These are phyloP conservation scores for Capromys pilorides DNA, from an alignment of 2,797 vertebrate genomes.

Conservation along the genomic window DNA sequence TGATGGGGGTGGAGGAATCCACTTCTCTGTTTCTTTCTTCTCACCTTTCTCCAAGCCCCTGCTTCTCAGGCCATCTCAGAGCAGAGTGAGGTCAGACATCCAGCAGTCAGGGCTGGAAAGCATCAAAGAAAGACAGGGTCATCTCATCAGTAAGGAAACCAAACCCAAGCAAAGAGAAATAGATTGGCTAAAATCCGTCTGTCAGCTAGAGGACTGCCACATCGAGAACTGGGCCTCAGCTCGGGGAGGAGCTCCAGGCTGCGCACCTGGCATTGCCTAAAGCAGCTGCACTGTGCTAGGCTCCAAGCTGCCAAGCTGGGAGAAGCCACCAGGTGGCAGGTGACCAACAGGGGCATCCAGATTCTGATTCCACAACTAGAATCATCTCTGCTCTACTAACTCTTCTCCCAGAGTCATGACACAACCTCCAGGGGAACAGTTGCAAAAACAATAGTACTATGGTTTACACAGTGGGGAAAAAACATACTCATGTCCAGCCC, in stretches of 20 bases:
- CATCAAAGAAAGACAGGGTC: not conserved
- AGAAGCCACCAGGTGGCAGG: not conserved
- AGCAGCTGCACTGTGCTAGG: not conserved
- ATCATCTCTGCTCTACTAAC: fast-evolving
- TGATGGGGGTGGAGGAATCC: not conserved
- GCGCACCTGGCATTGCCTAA: not conserved
- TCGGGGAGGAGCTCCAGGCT: not conserved
- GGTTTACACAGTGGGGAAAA: not conserved
- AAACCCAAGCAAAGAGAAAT: not conserved
- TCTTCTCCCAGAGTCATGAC: not conserved
- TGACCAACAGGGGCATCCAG: not conserved
- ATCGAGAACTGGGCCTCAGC: not conserved
- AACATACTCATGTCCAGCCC: not conserved
- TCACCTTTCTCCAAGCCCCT: not conserved
- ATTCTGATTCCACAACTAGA: not conserved
- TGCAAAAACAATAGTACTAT: not conserved
- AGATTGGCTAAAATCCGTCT: not conserved
- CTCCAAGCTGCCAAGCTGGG: not conserved
- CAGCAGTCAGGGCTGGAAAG: not conserved
- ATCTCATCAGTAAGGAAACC: not conserved
- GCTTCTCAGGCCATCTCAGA: not conserved
- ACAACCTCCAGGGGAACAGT: not conserved
- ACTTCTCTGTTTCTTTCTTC: not conserved
- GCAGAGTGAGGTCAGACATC: not conserved
- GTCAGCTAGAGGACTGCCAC: not conserved